Conservation (phyloP, 2,797 vertebrate species). For the Furcifer pardalis region DNA sequence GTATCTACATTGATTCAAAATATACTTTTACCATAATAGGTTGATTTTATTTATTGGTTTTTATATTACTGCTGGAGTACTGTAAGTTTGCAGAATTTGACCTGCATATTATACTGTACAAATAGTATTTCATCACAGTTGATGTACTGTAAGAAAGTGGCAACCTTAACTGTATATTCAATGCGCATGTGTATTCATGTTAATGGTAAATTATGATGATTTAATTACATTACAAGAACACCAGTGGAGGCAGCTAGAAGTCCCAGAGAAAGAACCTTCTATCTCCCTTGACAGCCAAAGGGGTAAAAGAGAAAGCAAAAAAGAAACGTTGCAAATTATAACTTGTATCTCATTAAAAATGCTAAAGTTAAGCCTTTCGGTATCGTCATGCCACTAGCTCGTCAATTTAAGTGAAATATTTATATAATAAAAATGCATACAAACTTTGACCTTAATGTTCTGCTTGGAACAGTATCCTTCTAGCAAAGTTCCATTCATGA, state of each 20-base stretch:
- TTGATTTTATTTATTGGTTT: conserved; percentile 44
- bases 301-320: too few species aligned
- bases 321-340: conserved; percentile 55
- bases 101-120: conserved; percentile 54
- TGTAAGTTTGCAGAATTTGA: conserved; percentile 44
- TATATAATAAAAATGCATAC: background rate
- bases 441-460: background rate
- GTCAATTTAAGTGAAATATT: conserved; percentile 1
- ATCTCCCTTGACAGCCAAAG: too few species aligned
- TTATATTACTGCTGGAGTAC: conserved; percentile 24
- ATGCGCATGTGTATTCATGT: conserved; percentile 67
- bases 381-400: conserved; percentile 40
- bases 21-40: background rate
- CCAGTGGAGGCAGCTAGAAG: too few species aligned
- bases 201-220: conserved; percentile 69
- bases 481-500: background rate
- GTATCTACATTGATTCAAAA: background rate
- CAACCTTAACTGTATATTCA: conserved; percentile 61
- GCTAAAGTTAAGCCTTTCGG: conserved; percentile 48
- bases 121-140: conserved; percentile 50
- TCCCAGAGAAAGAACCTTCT: too few species aligned
- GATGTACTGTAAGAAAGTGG: conserved; percentile 64
- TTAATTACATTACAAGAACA: too few species aligned
- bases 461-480: background rate
- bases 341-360: conserved; percentile 58